Conservation (phyloP, 2,888 invertebrate genomes). For the Leucoma salicis region DNA sequence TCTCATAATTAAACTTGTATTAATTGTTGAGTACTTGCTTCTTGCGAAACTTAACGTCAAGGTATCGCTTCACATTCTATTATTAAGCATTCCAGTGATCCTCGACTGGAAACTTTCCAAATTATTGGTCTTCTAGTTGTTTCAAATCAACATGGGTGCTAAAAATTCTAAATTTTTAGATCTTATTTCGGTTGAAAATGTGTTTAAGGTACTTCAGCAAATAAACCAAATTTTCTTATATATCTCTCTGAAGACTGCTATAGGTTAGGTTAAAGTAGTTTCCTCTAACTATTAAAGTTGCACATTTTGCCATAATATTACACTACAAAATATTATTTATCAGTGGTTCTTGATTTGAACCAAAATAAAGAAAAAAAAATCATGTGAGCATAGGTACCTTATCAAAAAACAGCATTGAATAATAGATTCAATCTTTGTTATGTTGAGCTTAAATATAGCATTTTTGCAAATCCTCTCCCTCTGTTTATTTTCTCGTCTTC, state of each 20-base stretch:
- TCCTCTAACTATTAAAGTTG: too few relatives aligned
- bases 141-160: background rate
- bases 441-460: too few relatives aligned
- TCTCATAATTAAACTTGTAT: slow-evolving; percentile 44
- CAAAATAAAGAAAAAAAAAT: too few relatives aligned
- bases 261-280: background rate
- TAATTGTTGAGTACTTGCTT: slow-evolving; percentile 39
- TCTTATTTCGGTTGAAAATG: background rate
- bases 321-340: too few relatives aligned
- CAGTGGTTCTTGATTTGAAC: too few relatives aligned
- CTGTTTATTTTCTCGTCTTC: too few relatives aligned
- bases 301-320: too few relatives aligned
- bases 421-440: too few relatives aligned
- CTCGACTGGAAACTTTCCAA: slow-evolving; percentile 14
- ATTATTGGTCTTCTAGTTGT: slow-evolving; percentile 7
- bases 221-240: background rate
- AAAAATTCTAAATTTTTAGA: background rate
- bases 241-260: background rate
- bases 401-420: too few relatives aligned
- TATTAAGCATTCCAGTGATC: slow-evolving; percentile 28
- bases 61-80: slow-evolving; percentile 30
- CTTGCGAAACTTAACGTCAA: slow-evolving; percentile 28
- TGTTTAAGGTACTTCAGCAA: too few relatives aligned
- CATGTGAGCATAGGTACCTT: too few relatives aligned
- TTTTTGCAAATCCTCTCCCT: too few relatives aligned